A percentile compares a stretch with the other conserved stretches of the same genome.
Evolutionary conservation across 2,888 invertebrate species (phyloP).

Genomic region (Melieria crassipennis): DNA sequence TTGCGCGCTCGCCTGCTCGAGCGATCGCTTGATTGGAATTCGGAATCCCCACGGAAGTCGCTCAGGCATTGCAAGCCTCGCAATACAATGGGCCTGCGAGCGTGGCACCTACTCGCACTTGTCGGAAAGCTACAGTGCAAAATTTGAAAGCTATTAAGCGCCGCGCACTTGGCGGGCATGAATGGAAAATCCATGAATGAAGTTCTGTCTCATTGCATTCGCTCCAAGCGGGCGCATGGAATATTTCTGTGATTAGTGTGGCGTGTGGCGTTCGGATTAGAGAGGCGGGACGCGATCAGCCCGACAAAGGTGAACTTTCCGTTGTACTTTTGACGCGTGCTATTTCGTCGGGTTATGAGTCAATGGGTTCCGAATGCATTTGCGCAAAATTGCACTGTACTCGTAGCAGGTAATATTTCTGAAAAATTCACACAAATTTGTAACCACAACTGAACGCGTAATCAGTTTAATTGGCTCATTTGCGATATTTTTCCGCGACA

Average conservation of each 20-base stretch:
- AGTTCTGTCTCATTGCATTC: background rate
- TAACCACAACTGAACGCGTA: too few relatives aligned
- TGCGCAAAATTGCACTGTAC: too few relatives aligned
- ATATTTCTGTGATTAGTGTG: conserved; percentile 9
- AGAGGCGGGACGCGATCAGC: background rate
- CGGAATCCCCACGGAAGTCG: conserved; percentile 27
- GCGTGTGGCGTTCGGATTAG: background rate
- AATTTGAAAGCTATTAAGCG: background rate
- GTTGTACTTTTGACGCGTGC: too few relatives aligned
- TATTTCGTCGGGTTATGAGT: too few relatives aligned
- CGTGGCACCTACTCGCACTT: background rate
- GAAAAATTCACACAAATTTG: too few relatives aligned
- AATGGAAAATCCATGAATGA: conserved; percentile 35
- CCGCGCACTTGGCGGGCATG: background rate
- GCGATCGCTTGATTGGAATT: conserved; percentile 17
- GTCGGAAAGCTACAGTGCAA: background rate
- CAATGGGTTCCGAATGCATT: too few relatives aligned
- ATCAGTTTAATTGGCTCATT: too few relatives aligned
- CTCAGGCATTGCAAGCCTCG: too few relatives aligned
- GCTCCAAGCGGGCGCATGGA: background rate
- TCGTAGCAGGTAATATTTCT: too few relatives aligned
- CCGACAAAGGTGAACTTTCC: background rate
- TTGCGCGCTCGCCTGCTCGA: conserved; percentile 14
- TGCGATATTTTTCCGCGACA: too few relatives aligned
- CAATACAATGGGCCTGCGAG: too few relatives aligned